Conservation (phyloP, 2,113 vertebrate genomes). For the Carassius gibelio region DNA sequence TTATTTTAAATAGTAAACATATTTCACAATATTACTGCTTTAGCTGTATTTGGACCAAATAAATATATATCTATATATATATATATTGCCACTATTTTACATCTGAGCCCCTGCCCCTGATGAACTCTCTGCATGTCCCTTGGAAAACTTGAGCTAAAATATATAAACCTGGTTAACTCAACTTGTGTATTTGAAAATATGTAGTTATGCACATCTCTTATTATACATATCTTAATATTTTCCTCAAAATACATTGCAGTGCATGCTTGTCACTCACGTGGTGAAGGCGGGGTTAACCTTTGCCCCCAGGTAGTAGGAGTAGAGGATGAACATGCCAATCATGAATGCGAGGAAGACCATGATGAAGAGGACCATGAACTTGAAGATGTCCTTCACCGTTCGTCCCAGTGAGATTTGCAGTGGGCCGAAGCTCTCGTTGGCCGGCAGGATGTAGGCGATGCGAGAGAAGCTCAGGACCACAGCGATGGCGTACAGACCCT, state of each 20-base stretch:
- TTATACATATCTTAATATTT: not conserved
- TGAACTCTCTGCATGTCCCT: no score
- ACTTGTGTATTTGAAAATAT: not conserved
- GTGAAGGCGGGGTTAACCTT: conserved; percentile 89
- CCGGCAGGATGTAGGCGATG: conserved; percentile 89
- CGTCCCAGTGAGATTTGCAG: conserved; percentile 89
- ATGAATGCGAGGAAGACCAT: conserved; percentile 93
- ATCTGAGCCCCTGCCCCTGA: no score
- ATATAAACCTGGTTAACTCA: not conserved
- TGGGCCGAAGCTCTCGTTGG: conserved; percentile 91
- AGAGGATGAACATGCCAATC: conserved; percentile 93
- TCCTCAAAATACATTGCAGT: not conserved
- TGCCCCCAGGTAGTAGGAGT: conserved; percentile 90
- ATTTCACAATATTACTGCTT: no score
- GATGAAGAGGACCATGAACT: conserved; percentile 93
- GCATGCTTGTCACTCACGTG: conserved; percentile 79
- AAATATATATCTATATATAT: no score
- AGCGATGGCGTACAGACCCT: conserved; percentile 88
- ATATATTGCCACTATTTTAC: no score
- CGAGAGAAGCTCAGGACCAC: conserved; percentile 90
- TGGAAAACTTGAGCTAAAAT: not conserved
- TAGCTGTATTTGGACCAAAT: no score
- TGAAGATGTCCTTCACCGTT: conserved; percentile 92
- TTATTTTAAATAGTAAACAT: no score
- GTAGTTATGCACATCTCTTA: not conserved